phyloP scores from a whole-genome alignment of 2,113 vertebrate species.

The Onychostruthus taczanowskii region DNA sequence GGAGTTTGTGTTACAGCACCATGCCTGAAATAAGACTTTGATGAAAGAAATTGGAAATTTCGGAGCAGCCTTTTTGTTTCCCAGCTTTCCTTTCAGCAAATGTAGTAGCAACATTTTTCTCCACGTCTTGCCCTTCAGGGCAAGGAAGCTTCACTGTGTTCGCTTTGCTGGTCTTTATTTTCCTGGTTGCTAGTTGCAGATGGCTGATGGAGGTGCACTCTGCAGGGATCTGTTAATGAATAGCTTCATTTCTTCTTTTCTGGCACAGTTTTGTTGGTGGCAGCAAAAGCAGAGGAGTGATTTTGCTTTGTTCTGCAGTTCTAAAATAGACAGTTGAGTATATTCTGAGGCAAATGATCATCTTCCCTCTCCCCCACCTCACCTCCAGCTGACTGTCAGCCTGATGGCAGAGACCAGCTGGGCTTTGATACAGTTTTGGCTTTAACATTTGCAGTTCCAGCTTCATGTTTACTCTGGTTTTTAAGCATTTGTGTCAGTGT shows the following conservation, averaged over 20 bases:
- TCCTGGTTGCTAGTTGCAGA: background rate
- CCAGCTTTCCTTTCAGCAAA: background rate
- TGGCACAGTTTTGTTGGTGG: background rate
- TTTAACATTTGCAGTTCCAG: background rate
- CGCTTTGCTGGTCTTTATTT: background rate
- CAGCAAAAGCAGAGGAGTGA: background rate
- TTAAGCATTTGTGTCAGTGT: background rate
- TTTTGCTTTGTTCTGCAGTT: background rate
- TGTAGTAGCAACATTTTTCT: background rate
- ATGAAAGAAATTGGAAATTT: background rate
- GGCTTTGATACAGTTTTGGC: background rate
- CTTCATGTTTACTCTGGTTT: background rate
- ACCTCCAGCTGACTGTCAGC: background rate
- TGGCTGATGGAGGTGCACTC: background rate
- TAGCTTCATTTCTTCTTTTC: background rate
- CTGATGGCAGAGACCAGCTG: background rate
- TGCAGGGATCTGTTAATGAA: background rate
- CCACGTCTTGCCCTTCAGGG: background rate
- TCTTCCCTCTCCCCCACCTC: rapidly evolving
- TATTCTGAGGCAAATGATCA: background rate
- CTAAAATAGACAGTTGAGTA: background rate
- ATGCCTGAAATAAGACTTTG: background rate
- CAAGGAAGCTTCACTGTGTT: background rate
- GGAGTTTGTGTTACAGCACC: background rate
- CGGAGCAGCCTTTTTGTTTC: background rate